Base-by-base conservation (phyloP, 2,113 vertebrate species). In the Eonycteris spelaea region DNA sequence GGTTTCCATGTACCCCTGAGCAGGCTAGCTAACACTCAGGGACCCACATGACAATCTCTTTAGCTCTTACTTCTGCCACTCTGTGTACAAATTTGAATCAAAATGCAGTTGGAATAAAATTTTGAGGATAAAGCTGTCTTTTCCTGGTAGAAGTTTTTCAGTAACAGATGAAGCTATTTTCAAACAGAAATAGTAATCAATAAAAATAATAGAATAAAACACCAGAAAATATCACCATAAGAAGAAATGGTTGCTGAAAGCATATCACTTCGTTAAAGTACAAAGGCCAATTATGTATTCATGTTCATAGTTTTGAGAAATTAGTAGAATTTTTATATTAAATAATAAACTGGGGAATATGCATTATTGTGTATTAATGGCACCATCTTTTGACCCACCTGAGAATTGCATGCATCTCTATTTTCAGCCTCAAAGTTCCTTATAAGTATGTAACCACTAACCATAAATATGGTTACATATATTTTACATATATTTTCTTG, bases 101-200 rank as follows among this genome's bases (percentile, higher is more conserved):
- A 89, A 96, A 70, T 24, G 6, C 18, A 73, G 33, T n/a, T 51
- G 15, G 8, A 74, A 38, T 82, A 74, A 59, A 28, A 87, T 59
- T n/a, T 55, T 6, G 22, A 24, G 3, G 13, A 4, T 83, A 28
- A 53, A 55, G 28, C 13, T 30, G 18, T 57, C 24, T 89, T 40
- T 78, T 77, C 15, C 5, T 30, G 10, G 7, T 80, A 48, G 13
- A 55, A 38, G 6, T 43, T 67, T 67, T 30, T 53, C 38, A 74
- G 6, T 78, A 30, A 21, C 8, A 9, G 43, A 68, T 14, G 15
- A 90, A 83, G 4, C 12, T 77, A 4, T 88, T 77, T 89, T 16
- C n/a, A 96, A 96, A 71, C 40, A 95, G 24, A 92, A 95, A 38
- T 14, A 89, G 2, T 26, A 45, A 28, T 73, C 35, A 87, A 61